A percentile compares a stretch with the other conserved stretches of the same genome.
phyloP scores from a whole-genome alignment of 1,140 invertebrate species.

The Sycophila sp. region DNA sequence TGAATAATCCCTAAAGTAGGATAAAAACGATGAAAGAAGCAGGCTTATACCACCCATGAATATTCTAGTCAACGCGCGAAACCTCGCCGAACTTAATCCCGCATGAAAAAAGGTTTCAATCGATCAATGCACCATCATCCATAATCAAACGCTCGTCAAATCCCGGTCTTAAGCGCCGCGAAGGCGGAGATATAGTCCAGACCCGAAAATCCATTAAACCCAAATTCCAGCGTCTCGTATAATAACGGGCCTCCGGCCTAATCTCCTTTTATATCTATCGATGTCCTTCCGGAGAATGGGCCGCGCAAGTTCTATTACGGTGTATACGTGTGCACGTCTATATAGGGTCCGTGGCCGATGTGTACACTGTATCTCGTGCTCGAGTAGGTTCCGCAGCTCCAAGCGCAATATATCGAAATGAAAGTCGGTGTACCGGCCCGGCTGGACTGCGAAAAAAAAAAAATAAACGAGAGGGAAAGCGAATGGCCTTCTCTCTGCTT shows the following conservation, averaged over 20 bases:
- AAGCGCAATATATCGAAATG: slow-evolving; percentile 16
- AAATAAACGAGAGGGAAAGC: neutral
- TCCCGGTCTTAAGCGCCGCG: neutral
- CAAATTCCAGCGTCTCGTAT: slow-evolving; percentile 11
- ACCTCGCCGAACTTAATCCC: no score
- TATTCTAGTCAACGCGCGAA: no score
- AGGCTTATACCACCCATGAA: no score
- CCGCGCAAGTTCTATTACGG: neutral
- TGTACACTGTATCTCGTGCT: no score
- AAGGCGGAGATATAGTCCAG: neutral
- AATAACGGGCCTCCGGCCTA: slow-evolving; percentile 9
- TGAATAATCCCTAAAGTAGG: no score
- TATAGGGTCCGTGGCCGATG: no score
- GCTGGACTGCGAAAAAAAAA: neutral
- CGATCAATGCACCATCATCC: slow-evolving; percentile 10
- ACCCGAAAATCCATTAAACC: slow-evolving; percentile 18
- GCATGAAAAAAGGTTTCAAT: no score
- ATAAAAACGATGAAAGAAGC: no score
- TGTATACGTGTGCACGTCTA: neutral
- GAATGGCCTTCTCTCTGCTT: neutral
- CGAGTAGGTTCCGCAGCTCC: no score
- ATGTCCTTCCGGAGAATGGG: neutral
- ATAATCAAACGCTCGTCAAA: slow-evolving; percentile 26
- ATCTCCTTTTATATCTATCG: slow-evolving; percentile 14
- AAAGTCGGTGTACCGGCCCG: neutral